Base-by-base conservation (phyloP, 2,113 vertebrate species). In the Tapirus terrestris region DNA sequence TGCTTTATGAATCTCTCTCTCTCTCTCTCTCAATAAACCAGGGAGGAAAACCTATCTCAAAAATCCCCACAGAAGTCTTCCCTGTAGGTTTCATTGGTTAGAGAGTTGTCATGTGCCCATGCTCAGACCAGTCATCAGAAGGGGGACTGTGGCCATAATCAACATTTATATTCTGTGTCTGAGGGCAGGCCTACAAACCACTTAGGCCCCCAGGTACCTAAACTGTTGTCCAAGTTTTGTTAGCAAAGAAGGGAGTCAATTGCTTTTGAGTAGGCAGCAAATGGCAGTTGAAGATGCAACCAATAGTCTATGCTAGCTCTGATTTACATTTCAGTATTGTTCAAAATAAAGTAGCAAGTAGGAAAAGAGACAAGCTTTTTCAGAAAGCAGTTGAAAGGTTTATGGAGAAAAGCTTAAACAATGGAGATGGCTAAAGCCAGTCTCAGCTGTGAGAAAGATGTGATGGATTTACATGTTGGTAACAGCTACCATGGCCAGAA, bases 281-380 rank as follows among this genome's bases (percentile, higher is more conserved):
- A 61, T 51, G 4, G 16, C 27, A 31, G 31, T 77, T 89, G n/a
- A 72, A 58, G 25, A 95, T 53, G 73, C 58, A 94, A 73, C 25
- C 39, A 53, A 2, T 45, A 48, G 36, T 81, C 25, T n/a, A 33
- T 6, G 39, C 10, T 45, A 25, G n/a, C 12, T n/a, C 89, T 95
- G 70, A 65, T 58, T 88, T 83, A 91, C 36, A 85, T 60, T 92
- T 93, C 33, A 88, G 20, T 70, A 45, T 89, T 73, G 17, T 88
- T 75, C 53, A 75, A 58, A 80, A 75, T 91, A 80, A 93, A 96
- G 39, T 25, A 88, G 33, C 51, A 80, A 36, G 31, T 53, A 29
- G 23, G 12, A 93, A 91, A 88, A 56, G 56, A 92, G 25, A 56
- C 31, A 56, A 61, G 17, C 65, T 65, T 39, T 72, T 51, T 51